Evolutionary conservation across 2,113 vertebrate species (phyloP).

Genomic region (Phoenicopterus ruber): DNA sequence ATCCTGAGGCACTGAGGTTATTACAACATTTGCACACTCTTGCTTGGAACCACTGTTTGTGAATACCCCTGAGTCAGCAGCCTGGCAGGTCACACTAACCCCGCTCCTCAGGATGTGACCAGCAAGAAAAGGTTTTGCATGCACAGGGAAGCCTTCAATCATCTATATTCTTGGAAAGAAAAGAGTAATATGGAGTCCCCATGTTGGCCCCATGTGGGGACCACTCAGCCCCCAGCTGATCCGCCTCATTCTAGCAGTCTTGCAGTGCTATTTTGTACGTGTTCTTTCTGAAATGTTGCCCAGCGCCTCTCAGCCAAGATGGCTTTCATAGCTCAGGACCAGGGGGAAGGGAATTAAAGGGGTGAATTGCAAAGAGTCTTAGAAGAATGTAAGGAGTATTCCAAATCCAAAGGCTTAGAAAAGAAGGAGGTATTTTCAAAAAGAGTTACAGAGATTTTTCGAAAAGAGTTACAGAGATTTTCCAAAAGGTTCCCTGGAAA

Average conservation of each 20-base stretch:
- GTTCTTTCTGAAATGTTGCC: not conserved
- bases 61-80: not conserved
- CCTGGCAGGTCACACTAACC: not conserved
- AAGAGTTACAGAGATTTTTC: not conserved
- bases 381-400: not conserved
- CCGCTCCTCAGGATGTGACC: fast-evolving
- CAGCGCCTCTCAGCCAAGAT: not conserved
- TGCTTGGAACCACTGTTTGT: not conserved
- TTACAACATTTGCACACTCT: not conserved
- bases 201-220: not conserved
- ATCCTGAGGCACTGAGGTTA: not conserved
- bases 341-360: not conserved
- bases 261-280: fast-evolving
- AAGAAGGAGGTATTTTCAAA: not conserved
- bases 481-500: not conserved
- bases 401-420: not conserved
- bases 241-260: not conserved
- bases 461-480: not conserved
- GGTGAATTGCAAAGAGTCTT: not conserved
- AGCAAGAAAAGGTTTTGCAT: not conserved
- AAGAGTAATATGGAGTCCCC: not conserved
- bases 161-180: not conserved
- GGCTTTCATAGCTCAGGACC: not conserved
- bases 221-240: not conserved
- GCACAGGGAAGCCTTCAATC: not conserved